Base-by-base conservation (phyloP, 2,113 vertebrate species). In the Agapornis roseicollis region DNA sequence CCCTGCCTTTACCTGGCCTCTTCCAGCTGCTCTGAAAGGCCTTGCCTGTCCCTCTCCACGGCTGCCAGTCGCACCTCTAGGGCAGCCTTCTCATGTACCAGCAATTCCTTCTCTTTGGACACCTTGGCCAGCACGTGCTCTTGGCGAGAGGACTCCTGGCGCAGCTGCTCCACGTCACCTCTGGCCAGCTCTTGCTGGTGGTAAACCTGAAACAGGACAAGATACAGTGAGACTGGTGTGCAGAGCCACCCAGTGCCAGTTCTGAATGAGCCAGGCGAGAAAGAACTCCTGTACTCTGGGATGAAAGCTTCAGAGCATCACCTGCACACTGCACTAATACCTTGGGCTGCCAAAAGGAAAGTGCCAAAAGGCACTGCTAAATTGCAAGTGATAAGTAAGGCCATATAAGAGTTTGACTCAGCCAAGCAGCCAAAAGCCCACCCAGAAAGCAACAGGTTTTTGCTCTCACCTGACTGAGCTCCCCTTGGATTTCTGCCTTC, bases 401-500 rank as follows among this genome's bases (percentile, higher is more conserved):
- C 19, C 41, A 18, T 74, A n/a, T n/a, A n/a, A n/a, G n/a, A n/a
- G n/a, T n/a, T n/a, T n/a, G n/a, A n/a, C n/a, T n/a, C n/a, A 69
- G 47, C 55, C 76, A 86, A 49, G 69, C 18, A 81, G 76, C 6
- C 27, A 46, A 63, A 66, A 17, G 27, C 42, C 23, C 55, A 69
- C 53, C 17, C 7, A 58, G 53, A 35, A 55, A 49, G n/a, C 35
- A 49, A 22, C 49, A 44, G 3, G 18, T 3, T 37, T 88, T 60
- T 63, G 42, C 74, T 76, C 95, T 96, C 52, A 99, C 99, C 98
- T 99, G 96, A 9, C 11, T 80, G 88, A 98, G 81, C 64, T 96
- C 97, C 76, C 94, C 94, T 55, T 80, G 84, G 3, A 65, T 95
- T 89, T 92, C 97, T 87, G 83, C 85, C 42, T 96, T 98, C 61